Evolutionary conservation across 2,888 invertebrate species (phyloP), one percentile per base, ranked within the genome.

Genomic region (Brachypalpus laphriformis): DNA sequence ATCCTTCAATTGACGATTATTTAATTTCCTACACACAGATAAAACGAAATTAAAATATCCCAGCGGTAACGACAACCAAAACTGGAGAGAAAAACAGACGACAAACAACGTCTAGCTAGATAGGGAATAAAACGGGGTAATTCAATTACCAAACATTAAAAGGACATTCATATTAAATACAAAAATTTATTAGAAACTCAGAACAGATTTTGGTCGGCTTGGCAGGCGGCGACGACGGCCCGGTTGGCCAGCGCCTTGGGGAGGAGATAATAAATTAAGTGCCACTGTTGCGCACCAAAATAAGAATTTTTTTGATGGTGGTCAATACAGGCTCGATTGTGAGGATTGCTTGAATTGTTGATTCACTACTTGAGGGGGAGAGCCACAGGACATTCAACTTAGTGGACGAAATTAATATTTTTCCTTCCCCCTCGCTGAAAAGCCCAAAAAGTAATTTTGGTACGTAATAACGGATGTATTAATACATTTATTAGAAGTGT

Each of bases 1-100:
- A 54, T 56, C 56, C 63, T 45, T 76, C 66, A 42, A 63, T 51
- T 72, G 49, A 59, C 14, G 42, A 51, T 61, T 61, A 72, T 72
- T 72, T 61, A 20, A 51, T 31, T 51, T 18, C 9, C 40, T 28
- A 51, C 16, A 51, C 16, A 68, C 40, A 68, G 25, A 54, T 40
- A 40, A 22, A 54, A 20, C 40, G 54, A 42, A 61, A 61, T 42
- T 42, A 28, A 61, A 28, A 37, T 59, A 22, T 59, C 18, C 57
- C 37, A 40, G 20, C 8, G 18, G 20, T 40, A 11, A 25, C 2
- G 57, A 57, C 34, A 2, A 8, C 45, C 25, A 14, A 28, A n/a
- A 11, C 14, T n/a, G 51, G 25, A 20, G 14, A 16, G 20, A 8
- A 22, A 37, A 25, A 7, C 18, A 34, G 34, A 57, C 37, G n/a